These are phyloP conservation scores for Nemapogon koenigi DNA, from an alignment of 2,888 invertebrate species.

Conservation along the genomic window DNA sequence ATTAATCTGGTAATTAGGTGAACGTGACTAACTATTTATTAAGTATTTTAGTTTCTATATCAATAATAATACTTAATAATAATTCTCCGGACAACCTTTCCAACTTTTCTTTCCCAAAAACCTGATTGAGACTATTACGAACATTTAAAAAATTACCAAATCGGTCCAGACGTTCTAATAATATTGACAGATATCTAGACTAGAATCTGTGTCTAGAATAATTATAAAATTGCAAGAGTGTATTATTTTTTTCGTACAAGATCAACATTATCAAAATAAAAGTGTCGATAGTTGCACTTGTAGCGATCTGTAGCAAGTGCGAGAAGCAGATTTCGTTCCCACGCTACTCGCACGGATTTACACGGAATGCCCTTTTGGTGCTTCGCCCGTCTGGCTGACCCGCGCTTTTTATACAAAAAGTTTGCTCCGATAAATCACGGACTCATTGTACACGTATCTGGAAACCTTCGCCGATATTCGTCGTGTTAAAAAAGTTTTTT, in stretches of 20 bases:
- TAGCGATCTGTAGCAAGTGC: not conserved
- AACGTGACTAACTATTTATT: too few relatives aligned
- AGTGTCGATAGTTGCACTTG: too few relatives aligned
- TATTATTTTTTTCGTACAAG: not conserved
- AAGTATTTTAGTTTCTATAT: too few relatives aligned
- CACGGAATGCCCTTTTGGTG: slow-evolving; percentile 59
- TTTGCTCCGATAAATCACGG: slow-evolving; percentile 54
- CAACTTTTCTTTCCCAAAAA: too few relatives aligned
- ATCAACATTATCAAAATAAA: too few relatives aligned
- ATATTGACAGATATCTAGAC: too few relatives aligned
- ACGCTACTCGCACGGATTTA: slow-evolving; percentile 51
- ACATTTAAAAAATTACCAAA: too few relatives aligned
- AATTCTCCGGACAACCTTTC: too few relatives aligned
- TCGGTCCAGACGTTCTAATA: too few relatives aligned
- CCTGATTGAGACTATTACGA: too few relatives aligned
- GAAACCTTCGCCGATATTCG: slow-evolving; percentile 43
- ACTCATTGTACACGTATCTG: slow-evolving; percentile 47
- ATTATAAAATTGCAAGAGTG: not conserved
- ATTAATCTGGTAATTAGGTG: too few relatives aligned
- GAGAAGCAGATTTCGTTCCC: slow-evolving; percentile 31
- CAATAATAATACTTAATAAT: too few relatives aligned
- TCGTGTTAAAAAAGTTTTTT: slow-evolving; percentile 29
- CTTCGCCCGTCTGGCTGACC: slow-evolving; percentile 50
- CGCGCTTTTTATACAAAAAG: slow-evolving; percentile 56
- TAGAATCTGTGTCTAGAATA: not conserved